These are phyloP conservation scores for Rhincodon typus DNA, from an alignment of 2,797 vertebrate genomes.

Conservation along the genomic window DNA sequence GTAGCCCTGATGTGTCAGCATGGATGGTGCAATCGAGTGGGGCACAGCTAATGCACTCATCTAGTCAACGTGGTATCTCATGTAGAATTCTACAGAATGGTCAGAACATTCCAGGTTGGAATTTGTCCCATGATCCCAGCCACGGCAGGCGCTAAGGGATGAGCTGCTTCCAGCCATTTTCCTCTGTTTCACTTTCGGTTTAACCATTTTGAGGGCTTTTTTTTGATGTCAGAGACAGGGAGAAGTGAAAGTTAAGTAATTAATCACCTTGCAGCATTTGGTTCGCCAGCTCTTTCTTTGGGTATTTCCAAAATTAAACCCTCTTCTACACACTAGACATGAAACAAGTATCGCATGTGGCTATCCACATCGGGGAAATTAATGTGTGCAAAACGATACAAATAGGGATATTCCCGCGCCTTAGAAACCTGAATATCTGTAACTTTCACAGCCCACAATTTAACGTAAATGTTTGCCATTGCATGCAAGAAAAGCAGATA, in stretches of 20 bases:
- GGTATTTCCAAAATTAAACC: not conserved
- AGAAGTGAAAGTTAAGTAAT: conserved; percentile 26
- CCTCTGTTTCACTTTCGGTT: conserved; percentile 13
- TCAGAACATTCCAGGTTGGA: not conserved
- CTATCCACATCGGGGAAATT: conserved; percentile 13
- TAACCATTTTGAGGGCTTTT: not conserved
- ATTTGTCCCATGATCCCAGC: not conserved
- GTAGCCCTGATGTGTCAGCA: not conserved
- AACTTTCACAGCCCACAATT: conserved; percentile 22
- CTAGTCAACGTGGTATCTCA: not conserved
- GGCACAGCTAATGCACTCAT: not conserved
- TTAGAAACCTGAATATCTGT: conserved; percentile 27
- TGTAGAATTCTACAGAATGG: not conserved
- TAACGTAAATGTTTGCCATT: conserved; percentile 21
- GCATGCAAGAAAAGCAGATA: conserved; percentile 9
- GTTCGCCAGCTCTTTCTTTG: not conserved
- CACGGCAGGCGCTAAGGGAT: not conserved
- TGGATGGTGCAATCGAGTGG: not conserved
- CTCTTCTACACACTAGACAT: not conserved
- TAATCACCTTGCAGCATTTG: not conserved
- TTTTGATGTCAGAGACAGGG: not conserved
- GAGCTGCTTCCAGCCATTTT: not conserved
- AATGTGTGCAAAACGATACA: not conserved
- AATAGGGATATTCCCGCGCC: conserved; percentile 17
- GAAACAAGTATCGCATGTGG: not conserved